A percentile compares a stretch with the other conserved stretches of the same genome.
phyloP scores from a whole-genome alignment of 2,888 invertebrate genomes.

The Cantharis rufa region DNA sequence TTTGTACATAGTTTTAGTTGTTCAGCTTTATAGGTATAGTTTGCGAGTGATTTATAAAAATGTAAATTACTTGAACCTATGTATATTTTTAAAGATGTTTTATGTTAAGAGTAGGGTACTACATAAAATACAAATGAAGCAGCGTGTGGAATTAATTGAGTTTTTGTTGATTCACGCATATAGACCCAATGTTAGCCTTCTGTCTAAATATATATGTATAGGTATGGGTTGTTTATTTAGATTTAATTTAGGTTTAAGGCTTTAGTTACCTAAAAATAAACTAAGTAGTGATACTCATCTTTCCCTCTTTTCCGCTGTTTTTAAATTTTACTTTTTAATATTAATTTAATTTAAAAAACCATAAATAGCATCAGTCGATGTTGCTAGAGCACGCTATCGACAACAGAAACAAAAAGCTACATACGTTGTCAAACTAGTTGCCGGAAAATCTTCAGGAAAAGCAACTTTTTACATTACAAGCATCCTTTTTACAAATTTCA shows the following conservation, averaged over 20 bases:
- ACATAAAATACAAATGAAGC: background rate
- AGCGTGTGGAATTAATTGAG: background rate
- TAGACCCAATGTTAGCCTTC: background rate
- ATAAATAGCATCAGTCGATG: background rate
- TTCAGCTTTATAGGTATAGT: background rate
- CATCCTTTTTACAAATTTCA: background rate
- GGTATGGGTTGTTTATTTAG: background rate
- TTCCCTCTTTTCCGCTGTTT: background rate
- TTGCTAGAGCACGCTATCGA: background rate
- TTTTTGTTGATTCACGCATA: background rate
- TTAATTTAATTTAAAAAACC: background rate
- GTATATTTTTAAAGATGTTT: background rate
- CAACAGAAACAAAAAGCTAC: background rate
- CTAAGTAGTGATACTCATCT: background rate
- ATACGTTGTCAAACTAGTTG: background rate
- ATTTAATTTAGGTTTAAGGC: background rate
- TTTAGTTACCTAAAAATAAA: background rate
- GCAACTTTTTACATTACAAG: background rate
- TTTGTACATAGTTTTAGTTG: background rate
- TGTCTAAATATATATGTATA: background rate
- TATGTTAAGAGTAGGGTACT: background rate
- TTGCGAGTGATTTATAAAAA: background rate
- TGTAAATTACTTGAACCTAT: background rate
- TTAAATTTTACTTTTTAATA: background rate
- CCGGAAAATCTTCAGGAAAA: background rate